Conservation (phyloP, 2,888 invertebrate species). For the Cremastinae sp. region DNA sequence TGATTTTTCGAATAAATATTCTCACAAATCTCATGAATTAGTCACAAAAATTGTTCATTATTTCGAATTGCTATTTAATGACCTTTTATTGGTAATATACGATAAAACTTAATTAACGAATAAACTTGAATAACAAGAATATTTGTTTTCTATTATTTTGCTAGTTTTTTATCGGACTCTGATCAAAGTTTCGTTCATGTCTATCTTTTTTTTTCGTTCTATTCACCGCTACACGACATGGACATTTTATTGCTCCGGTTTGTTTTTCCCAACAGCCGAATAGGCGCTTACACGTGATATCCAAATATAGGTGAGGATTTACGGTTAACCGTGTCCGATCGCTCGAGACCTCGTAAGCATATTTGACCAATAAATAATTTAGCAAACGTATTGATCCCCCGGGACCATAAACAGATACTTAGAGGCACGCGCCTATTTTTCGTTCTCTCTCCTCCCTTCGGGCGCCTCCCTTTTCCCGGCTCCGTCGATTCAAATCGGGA, state of each 20-base stretch:
- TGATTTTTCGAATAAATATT: too few species aligned
- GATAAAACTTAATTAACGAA: too few species aligned
- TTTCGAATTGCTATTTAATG: too few species aligned
- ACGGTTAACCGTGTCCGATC: conserved; percentile 72
- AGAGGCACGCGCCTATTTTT: conserved; percentile 76
- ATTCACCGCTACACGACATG: not conserved
- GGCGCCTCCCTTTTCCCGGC: conserved; percentile 40
- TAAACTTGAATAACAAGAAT: too few species aligned
- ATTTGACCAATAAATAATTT: conserved; percentile 80
- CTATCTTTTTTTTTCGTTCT: not conserved
- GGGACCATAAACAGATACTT: conserved; percentile 81
- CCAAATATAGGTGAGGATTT: conserved; percentile 73
- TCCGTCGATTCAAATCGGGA: not conserved
- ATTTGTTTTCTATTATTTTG: too few species aligned
- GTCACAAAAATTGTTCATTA: too few species aligned
- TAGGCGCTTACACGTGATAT: conserved; percentile 28
- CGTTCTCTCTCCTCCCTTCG: too few species aligned
- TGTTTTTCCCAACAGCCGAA: conserved; percentile 76
- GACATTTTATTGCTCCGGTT: conserved; percentile 60
- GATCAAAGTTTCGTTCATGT: too few species aligned
- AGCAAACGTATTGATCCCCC: conserved; percentile 80
- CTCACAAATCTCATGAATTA: too few species aligned
- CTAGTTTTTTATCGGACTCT: too few species aligned
- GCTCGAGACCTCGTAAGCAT: conserved; percentile 73
- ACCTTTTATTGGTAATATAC: too few species aligned